Conservation (phyloP, 2,888 invertebrate species). For the Yponomeuta sedellus region DNA sequence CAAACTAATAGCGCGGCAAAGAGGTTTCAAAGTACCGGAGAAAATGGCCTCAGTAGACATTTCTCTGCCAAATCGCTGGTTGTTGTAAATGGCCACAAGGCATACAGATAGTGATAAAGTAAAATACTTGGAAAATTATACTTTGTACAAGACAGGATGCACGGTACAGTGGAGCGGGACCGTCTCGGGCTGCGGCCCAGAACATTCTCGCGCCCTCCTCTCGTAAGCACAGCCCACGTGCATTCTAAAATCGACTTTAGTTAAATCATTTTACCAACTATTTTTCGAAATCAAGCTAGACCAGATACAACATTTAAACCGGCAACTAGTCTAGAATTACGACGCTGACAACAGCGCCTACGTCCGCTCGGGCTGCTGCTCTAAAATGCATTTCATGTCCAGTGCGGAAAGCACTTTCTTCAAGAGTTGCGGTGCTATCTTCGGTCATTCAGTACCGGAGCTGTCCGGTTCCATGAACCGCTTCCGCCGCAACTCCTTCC, state of each 20-base stretch:
- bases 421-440: conserved; percentile 19
- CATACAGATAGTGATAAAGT: conserved; percentile 25
- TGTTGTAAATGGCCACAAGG: not conserved
- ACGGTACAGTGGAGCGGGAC: conserved; percentile 72
- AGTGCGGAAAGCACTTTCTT: conserved; percentile 28
- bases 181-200: conserved; percentile 62
- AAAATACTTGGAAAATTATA: conserved; percentile 54
- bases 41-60: not conserved
- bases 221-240: not conserved
- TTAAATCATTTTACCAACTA: conserved; percentile 6
- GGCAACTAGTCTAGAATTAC: conserved; percentile 34
- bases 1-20: not conserved
- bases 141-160: conserved; percentile 63
- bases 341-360: conserved; percentile 28
- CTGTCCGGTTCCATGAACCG: conserved; percentile 61
- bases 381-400: conserved; percentile 25
- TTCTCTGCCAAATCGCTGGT: not conserved
- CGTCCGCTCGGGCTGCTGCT: conserved; percentile 23
- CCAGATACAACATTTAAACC: conserved; percentile 29
- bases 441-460: conserved; percentile 31
- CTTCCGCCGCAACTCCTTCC: conserved; percentile 73
- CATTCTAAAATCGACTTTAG: conserved; percentile 28
- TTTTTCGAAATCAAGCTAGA: conserved; percentile 19
- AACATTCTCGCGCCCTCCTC: conserved; percentile 37
- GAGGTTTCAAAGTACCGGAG: not conserved